Percentiles rank a stretch among this genome's conserved stretches.
These are phyloP conservation scores for Bungarus multicinctus DNA, from an alignment of 2,113 vertebrate genomes.

Conservation along the genomic window DNA sequence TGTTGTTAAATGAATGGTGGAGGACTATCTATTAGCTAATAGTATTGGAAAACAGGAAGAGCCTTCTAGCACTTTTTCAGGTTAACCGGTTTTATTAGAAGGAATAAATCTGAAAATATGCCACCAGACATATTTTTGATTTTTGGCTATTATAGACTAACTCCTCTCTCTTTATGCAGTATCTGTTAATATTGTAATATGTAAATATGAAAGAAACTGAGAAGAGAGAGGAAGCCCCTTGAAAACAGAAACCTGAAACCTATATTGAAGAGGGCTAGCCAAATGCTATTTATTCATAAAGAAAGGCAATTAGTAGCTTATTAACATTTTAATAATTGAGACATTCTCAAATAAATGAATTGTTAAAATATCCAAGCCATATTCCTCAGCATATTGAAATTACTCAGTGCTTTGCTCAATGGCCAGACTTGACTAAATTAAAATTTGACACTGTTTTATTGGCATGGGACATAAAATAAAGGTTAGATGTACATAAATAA, in stretches of 20 bases:
- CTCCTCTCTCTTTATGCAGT: not conserved
- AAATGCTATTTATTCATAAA: conserved; percentile 29
- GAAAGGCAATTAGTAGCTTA: conserved; percentile 57
- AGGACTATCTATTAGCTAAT: not conserved
- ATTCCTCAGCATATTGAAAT: conserved; percentile 18
- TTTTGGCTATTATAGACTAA: not conserved
- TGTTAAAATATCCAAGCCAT: conserved; percentile 41
- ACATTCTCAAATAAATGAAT: conserved; percentile 39
- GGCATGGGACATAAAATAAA: not conserved
- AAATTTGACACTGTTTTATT: conserved; percentile 4
- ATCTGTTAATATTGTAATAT: conserved; percentile 46
- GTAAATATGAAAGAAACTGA: conserved; percentile 32
- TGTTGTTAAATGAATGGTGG: not conserved
- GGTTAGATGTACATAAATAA: not conserved
- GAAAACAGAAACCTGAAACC: conserved; percentile 45
- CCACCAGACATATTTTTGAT: not conserved
- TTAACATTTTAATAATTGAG: conserved; percentile 38
- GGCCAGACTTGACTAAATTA: conserved; percentile 30
- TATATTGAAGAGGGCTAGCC: conserved; percentile 36
- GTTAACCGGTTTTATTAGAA: not conserved
- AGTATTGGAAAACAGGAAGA: not conserved
- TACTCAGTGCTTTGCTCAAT: not conserved
- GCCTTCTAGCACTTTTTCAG: not conserved
- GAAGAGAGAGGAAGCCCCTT: not conserved
- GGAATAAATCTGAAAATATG: not conserved